These are phyloP conservation scores for Leptopterna dolabrata DNA, from an alignment of 2,888 invertebrate species.

Conservation along the genomic window DNA sequence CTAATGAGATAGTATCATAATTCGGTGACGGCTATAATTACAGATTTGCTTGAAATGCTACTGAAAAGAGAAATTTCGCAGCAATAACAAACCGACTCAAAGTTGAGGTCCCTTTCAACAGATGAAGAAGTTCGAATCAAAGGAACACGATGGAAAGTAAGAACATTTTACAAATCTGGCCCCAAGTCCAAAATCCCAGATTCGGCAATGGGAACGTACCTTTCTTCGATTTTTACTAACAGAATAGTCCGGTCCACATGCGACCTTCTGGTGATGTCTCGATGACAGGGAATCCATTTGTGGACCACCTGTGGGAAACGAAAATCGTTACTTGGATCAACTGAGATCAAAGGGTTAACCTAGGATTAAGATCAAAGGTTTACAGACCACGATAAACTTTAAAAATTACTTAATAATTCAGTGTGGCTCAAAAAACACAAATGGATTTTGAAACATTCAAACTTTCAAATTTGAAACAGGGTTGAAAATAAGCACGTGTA, in stretches of 20 bases:
- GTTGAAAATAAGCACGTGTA: too few species aligned
- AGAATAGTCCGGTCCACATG: slow-evolving; percentile 93
- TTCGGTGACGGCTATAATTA: too few species aligned
- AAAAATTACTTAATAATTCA: too few species aligned
- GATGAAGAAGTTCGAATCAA: neutral
- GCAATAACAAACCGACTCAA: neutral
- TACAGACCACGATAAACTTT: too few species aligned
- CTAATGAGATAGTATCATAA: too few species aligned
- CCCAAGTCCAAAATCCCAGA: slow-evolving; percentile 84
- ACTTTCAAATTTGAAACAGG: too few species aligned
- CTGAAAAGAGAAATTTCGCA: neutral
- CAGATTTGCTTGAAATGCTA: too few species aligned
- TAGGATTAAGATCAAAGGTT: too few species aligned
- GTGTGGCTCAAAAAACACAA: too few species aligned
- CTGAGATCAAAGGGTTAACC: too few species aligned
- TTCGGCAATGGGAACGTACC: slow-evolving; percentile 93
- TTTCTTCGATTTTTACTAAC: slow-evolving; percentile 91
- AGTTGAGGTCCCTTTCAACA: neutral
- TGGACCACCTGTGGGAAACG: slow-evolving; percentile 79
- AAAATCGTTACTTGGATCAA: neutral
- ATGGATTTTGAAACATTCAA: too few species aligned
- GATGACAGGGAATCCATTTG: slow-evolving; percentile 93
- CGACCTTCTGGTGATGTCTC: slow-evolving; percentile 86
- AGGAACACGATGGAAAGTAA: neutral
- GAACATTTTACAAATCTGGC: slow-evolving; percentile 69